Evolutionary conservation across 2,113 vertebrate species (phyloP), one percentile per base, ranked within the genome.

Genomic region (Ochotona princeps): DNA sequence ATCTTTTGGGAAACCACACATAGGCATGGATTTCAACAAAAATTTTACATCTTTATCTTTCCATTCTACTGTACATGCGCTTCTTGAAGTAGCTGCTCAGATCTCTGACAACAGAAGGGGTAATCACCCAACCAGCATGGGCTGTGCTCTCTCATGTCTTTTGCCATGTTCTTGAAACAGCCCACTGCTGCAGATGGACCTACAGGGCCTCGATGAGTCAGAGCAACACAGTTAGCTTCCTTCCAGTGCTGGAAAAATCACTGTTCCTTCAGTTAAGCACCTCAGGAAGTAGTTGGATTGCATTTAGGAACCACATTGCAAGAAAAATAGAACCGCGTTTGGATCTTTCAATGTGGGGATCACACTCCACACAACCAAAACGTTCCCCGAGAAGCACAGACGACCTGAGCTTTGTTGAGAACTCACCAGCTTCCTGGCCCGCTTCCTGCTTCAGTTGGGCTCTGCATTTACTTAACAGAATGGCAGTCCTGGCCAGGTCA

Each of bases 61-160:
- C 17, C 54, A 57, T 57, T 57, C 54, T 15, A 57, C 17, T 57
- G 14, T 1, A 12, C 17, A 57, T 57, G 54, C 3, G 18, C 14
- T 15, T 57, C 54, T 57, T 57, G 54, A 57, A 57, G 54, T 57
- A 57, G 54, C 11, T 1, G 23, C 60, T 75, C 30, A 0, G 26
- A 8, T 66, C 70, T 66, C 80, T 44, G 20, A 35, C 35, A 4
- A 0, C 0, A 32, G 26, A n/a, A 20, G 25, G 32, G 18, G 1
- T 0, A 1, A 18, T 6, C 0, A 69, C 26, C 30, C 5, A 5
- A 57, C 11, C 54, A 20, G 28, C 23, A 30, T 11, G 2, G 25
- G 15, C 0, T 12, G 14, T 51, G 30, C 2, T 0, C 26, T 28
- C 32, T 5, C 47, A 66, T 49, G 47, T 44, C 17, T 20, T 10